A percentile compares a stretch with the other conserved stretches of the same genome.
Evolutionary conservation across 2,888 invertebrate genomes (phyloP).

Genomic region (Tryphoninae sp.): DNA sequence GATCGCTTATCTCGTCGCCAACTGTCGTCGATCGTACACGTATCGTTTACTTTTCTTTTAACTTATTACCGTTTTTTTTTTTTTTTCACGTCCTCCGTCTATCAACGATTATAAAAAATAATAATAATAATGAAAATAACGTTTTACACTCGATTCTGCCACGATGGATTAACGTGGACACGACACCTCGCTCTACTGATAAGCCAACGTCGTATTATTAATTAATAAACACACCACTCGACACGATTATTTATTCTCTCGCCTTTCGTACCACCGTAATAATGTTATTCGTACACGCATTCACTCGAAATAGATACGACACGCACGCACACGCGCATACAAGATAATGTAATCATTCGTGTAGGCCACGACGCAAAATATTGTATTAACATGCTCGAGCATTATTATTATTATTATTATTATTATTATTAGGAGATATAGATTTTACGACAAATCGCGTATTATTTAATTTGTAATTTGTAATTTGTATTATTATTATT

Average conservation of each 20-base stretch:
- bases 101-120: background rate
- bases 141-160: too few species aligned
- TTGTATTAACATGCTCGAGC: constrained; percentile 1
- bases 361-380: background rate
- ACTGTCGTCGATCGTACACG: constrained; percentile 44
- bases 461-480: constrained; percentile 2
- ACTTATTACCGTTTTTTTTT: constrained; percentile 2
- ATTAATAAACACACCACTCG: constrained; percentile 39
- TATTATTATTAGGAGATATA: constrained; percentile 17
- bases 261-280: constrained; percentile 10
- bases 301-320: background rate
- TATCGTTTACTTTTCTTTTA: constrained; percentile 16
- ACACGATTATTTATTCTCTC: constrained; percentile 6
- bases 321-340: background rate
- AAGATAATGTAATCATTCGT: background rate
- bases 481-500: constrained; percentile 1
- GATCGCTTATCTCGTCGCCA: constrained; percentile 38
- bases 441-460: constrained; percentile 7
- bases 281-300: constrained; percentile 5
- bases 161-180: constrained; percentile 11
- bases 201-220: constrained; percentile 44
- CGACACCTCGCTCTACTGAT: constrained; percentile 31
- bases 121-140: background rate
- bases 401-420: constrained; percentile 2
- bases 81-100: constrained; percentile 13